A percentile compares a stretch with the other conserved stretches of the same genome.
These are phyloP conservation scores for Pyrrhosoma nymphula DNA, from an alignment of 2,888 invertebrate genomes.

Conservation along the genomic window DNA sequence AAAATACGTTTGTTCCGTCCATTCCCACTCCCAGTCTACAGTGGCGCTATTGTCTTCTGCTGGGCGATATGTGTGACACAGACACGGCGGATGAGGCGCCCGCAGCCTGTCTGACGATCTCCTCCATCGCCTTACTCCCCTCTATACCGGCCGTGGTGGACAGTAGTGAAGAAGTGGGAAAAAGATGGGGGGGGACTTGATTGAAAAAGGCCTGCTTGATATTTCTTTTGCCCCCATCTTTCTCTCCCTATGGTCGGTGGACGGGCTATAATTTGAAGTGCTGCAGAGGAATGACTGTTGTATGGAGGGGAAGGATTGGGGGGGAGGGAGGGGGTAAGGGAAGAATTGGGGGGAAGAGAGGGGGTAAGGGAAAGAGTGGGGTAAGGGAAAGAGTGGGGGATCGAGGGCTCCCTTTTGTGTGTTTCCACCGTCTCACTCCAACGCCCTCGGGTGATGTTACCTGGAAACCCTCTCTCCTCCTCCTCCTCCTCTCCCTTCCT, in stretches of 20 bases:
- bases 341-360: not conserved
- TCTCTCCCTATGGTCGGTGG: not conserved
- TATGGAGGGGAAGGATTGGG: not conserved
- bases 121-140: not conserved
- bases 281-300: slow-evolving; percentile 30
- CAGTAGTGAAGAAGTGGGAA: not conserved
- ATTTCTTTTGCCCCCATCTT: slow-evolving; percentile 42
- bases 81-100: not conserved
- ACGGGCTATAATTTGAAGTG: slow-evolving; percentile 63
- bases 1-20: no score
- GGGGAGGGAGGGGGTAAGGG: not conserved
- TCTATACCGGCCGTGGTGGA: not conserved
- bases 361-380: not conserved
- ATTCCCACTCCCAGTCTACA: no score
- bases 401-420: slow-evolving; percentile 18
- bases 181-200: slow-evolving; percentile 5
- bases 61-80: not conserved
- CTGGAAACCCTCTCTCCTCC: slow-evolving; percentile 30
- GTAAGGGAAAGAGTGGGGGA: not conserved
- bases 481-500: not conserved
- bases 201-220: slow-evolving; percentile 57
- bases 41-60: not conserved
- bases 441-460: slow-evolving; percentile 62
- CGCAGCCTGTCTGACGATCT: not conserved
- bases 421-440: slow-evolving; percentile 62